Evolutionary conservation across 2,113 vertebrate species (phyloP).

Genomic region (Cervus canadensis): DNA sequence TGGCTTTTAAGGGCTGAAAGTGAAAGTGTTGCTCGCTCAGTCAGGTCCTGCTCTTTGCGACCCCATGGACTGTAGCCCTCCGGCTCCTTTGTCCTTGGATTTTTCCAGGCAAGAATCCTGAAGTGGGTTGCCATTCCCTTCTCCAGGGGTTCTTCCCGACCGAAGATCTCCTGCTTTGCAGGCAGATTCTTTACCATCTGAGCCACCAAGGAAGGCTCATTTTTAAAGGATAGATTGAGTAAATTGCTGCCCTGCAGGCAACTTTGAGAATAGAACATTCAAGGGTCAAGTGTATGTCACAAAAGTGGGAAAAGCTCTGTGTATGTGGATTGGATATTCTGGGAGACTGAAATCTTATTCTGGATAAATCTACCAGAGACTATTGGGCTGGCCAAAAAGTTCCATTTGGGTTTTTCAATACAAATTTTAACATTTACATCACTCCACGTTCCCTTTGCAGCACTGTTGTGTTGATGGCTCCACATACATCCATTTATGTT

Average conservation of each 20-base stretch:
- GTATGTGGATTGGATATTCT: not conserved
- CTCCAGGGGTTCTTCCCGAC: not conserved
- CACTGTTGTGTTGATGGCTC: accelerated
- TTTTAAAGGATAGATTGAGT: not conserved
- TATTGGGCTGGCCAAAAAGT: not conserved
- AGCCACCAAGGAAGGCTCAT: not conserved
- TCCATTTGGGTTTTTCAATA: not conserved
- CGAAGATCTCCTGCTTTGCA: not conserved
- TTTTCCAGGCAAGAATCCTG: not conserved
- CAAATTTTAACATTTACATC: not conserved
- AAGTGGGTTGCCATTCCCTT: not conserved
- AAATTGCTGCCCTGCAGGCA: not conserved
- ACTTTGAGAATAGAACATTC: not conserved
- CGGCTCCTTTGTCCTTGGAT: not conserved
- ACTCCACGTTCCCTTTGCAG: not conserved
- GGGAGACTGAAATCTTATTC: not conserved
- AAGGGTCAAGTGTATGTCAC: not conserved
- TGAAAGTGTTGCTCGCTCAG: not conserved
- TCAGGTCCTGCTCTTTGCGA: not conserved
- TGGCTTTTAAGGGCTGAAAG: not conserved
- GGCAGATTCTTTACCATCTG: not conserved
- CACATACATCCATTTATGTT: accelerated
- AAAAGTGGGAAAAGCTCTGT: not conserved
- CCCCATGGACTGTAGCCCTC: not conserved
- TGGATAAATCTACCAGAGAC: not conserved